Evolutionary conservation across 2,113 vertebrate genomes (phyloP).

Genomic region (Lepus timidus): DNA sequence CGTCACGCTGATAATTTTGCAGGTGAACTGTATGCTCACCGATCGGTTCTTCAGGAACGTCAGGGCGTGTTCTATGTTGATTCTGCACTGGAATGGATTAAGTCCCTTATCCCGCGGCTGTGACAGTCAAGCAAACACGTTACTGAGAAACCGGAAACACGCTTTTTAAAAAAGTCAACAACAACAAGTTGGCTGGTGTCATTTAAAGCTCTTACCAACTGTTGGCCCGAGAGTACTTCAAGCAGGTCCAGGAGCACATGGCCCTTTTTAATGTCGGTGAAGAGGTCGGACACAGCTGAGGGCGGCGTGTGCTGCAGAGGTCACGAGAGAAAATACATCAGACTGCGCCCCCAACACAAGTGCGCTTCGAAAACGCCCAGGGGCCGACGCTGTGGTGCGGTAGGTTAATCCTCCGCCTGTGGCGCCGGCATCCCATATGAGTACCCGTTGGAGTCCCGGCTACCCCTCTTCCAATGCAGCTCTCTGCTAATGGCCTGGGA

Average conservation of each 20-base stretch:
- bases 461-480: no score
- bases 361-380: neutral
- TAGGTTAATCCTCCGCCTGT: no score
- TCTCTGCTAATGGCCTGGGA: no score
- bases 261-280: conserved; percentile 93
- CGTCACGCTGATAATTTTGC: conserved; percentile 41
- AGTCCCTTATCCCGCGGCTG: conserved; percentile 94
- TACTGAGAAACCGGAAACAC: conserved; percentile 46
- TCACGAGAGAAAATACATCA: conserved; percentile 29
- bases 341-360: conserved; percentile 26
- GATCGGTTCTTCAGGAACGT: conserved; percentile 94
- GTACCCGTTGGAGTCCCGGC: no score
- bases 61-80: conserved; percentile 95
- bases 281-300: conserved; percentile 92
- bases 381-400: no score
- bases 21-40: conserved; percentile 88
- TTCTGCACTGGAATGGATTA: conserved; percentile 95
- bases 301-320: conserved; percentile 91
- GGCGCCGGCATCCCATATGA: no score
- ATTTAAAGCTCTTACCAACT: conserved; percentile 90
- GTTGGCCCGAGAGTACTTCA: conserved; percentile 96
- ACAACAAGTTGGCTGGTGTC: conserved; percentile 86
- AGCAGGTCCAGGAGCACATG: conserved; percentile 95
- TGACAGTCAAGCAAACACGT: conserved; percentile 70
- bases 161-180: conserved; percentile 43